Percentiles rank a stretch among this genome's conserved stretches.
Evolutionary conservation across 2,888 invertebrate species (phyloP).

Genomic region (Euproctis similis): DNA sequence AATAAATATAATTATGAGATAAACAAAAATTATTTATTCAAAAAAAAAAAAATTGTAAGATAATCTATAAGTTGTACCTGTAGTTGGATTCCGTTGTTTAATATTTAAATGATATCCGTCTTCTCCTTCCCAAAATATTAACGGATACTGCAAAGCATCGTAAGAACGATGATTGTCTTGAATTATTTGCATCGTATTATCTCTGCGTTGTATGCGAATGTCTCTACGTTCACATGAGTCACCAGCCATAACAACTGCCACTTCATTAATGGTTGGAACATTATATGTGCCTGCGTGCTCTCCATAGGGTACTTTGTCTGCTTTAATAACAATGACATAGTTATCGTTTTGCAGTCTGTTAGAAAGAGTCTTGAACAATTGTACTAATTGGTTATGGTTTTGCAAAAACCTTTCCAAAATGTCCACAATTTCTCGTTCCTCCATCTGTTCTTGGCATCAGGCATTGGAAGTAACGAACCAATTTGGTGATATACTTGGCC

Average conservation of each 20-base stretch:
- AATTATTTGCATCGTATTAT: not conserved
- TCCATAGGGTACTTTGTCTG: not conserved
- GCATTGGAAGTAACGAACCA: conserved; percentile 14
- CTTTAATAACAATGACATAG: not conserved
- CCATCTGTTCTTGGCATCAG: conserved; percentile 2
- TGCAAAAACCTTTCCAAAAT: conserved; percentile 2
- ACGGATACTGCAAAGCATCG: not conserved
- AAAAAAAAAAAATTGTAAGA: not conserved
- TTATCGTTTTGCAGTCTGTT: conserved; percentile 2
- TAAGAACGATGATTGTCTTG: not conserved
- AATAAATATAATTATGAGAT: not conserved
- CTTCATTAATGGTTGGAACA: not conserved
- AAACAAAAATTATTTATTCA: not conserved
- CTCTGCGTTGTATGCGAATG: not conserved
- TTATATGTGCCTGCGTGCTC: conserved; percentile 1
- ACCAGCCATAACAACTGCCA: not conserved
- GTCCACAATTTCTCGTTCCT: conserved; percentile 1
- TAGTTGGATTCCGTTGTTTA: conserved; percentile 1
- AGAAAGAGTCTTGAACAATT: conserved; percentile 1
- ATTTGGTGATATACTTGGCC: conserved; percentile 18
- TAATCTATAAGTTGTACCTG: not conserved
- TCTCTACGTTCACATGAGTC: not conserved
- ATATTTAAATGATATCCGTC: conserved; percentile 2
- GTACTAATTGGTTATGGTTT: conserved; percentile 1
- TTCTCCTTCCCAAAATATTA: conserved; percentile 1